Percentiles rank a stretch among this genome's conserved stretches.
Conservation (phyloP, 2,888 invertebrate genomes). For the Cheilosia scutellata region DNA sequence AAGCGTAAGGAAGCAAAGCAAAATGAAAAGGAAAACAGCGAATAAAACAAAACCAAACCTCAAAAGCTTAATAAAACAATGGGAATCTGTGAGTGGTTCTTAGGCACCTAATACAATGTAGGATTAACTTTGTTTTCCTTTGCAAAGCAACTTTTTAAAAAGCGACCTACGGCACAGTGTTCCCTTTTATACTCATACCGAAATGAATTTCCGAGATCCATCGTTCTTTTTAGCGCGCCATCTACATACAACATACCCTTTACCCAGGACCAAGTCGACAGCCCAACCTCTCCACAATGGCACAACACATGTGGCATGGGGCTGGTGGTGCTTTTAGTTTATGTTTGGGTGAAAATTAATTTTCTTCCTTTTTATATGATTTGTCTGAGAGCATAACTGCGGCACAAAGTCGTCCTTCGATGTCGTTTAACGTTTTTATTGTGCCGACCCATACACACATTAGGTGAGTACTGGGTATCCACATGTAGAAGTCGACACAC, state of each 20-base stretch:
- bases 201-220: slow-evolving; percentile 70
- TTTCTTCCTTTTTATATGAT: slow-evolving; percentile 75
- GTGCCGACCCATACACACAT: slow-evolving; percentile 14
- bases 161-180: slow-evolving; percentile 3
- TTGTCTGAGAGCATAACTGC: slow-evolving; percentile 69
- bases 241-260: slow-evolving; percentile 38
- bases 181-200: slow-evolving; percentile 14
- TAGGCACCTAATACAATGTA: slow-evolving; percentile 72
- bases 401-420: slow-evolving; percentile 48
- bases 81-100: slow-evolving; percentile 67
- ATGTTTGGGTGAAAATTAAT: slow-evolving; percentile 60
- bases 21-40: slow-evolving; percentile 23
- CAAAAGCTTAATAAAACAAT: slow-evolving; percentile 74
- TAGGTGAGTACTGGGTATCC: not conserved
- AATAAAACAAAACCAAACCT: slow-evolving; percentile 56
- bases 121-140: slow-evolving; percentile 73
- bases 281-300: not conserved
- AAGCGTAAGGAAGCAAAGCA: slow-evolving; percentile 31
- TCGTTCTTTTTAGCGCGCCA: slow-evolving; percentile 74
- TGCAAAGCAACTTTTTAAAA: slow-evolving; percentile 32
- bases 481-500: slow-evolving; percentile 7
- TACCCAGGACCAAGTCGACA: not conserved
- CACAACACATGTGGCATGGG: not conserved
- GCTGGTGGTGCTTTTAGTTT: slow-evolving; percentile 8
- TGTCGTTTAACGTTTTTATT: slow-evolving; percentile 69